These are phyloP conservation scores for Garra rufa DNA, from an alignment of 2,113 vertebrate species.

Conservation along the genomic window DNA sequence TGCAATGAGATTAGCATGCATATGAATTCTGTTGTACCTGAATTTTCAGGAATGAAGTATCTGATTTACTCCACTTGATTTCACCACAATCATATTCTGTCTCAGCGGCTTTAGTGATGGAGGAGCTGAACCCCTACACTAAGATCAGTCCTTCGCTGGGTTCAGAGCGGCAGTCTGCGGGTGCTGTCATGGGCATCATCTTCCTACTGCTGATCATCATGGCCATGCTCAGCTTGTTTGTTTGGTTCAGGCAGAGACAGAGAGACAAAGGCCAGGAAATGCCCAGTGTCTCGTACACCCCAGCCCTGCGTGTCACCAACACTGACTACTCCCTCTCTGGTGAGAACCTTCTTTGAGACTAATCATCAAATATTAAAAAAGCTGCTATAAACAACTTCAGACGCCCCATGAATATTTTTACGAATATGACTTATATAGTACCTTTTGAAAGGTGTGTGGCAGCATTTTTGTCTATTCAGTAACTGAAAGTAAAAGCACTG, in stretches of 20 bases:
- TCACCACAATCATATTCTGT: constrained; percentile 30
- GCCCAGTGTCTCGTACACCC: constrained; percentile 94
- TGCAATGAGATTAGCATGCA: neutral
- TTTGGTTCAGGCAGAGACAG: constrained; percentile 93
- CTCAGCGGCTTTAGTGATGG: constrained; percentile 97
- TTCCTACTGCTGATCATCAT: constrained; percentile 94
- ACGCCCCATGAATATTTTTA: neutral
- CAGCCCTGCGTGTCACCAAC: constrained; percentile 91
- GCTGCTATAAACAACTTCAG: neutral
- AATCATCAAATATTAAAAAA: neutral
- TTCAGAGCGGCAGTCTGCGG: constrained; percentile 94
- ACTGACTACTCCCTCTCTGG: constrained; percentile 96
- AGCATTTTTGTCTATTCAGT: neutral
- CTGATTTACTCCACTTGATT: neutral
- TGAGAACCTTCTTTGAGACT: constrained; percentile 76
- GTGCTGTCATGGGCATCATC: constrained; percentile 94
- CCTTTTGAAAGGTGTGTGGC: no score
- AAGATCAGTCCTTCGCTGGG: constrained; percentile 96
- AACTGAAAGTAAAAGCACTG: neutral
- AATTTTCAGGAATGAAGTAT: neutral
- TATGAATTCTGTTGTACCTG: neutral
- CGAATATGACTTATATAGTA: neutral
- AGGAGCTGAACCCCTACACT: constrained; percentile 98
- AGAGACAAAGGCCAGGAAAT: constrained; percentile 94
- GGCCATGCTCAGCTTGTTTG: constrained; percentile 92